These are phyloP conservation scores for Diglossa cyanea DNA, from an alignment of 2,797 vertebrate genomes.

Conservation along the genomic window DNA sequence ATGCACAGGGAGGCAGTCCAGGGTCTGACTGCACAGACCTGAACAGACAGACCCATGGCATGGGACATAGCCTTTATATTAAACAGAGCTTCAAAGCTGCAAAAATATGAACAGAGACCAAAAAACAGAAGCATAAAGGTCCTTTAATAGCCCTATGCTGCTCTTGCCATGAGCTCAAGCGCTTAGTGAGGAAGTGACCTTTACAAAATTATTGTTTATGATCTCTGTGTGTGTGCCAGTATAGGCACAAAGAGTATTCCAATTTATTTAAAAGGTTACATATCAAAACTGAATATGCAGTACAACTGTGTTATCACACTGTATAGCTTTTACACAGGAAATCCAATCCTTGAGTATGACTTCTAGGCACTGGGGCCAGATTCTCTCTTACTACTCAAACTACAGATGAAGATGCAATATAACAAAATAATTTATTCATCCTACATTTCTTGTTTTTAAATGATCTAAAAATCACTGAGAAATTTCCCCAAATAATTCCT, in stretches of 20 bases:
- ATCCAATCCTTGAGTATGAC: constrained; percentile 26
- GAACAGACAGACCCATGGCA: background rate
- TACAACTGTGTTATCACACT: constrained; percentile 72
- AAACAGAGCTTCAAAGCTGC: constrained; percentile 2
- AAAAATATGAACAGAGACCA: constrained; percentile 39
- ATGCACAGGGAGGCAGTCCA: background rate
- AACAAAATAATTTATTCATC: background rate
- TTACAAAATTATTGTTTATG: constrained; percentile 80
- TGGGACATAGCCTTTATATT: background rate
- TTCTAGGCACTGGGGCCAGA: constrained; percentile 23
- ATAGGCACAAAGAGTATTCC: constrained; percentile 76
- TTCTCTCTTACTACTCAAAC: background rate
- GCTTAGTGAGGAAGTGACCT: constrained; percentile 74
- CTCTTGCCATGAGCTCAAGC: constrained; percentile 49
- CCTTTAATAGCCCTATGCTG: constrained; percentile 46
- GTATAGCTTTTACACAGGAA: constrained; percentile 63
- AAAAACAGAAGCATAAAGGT: background rate
- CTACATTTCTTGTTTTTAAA: background rate
- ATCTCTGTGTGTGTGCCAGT: constrained; percentile 62
- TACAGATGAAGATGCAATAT: background rate
- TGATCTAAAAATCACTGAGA: background rate
- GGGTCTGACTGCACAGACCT: background rate
- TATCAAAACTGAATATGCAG: constrained; percentile 77
- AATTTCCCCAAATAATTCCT: background rate
- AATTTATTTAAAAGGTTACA: constrained; percentile 86